phyloP scores from a whole-genome alignment of 2,888 invertebrate genomes.

The Helobdella robusta region DNA sequence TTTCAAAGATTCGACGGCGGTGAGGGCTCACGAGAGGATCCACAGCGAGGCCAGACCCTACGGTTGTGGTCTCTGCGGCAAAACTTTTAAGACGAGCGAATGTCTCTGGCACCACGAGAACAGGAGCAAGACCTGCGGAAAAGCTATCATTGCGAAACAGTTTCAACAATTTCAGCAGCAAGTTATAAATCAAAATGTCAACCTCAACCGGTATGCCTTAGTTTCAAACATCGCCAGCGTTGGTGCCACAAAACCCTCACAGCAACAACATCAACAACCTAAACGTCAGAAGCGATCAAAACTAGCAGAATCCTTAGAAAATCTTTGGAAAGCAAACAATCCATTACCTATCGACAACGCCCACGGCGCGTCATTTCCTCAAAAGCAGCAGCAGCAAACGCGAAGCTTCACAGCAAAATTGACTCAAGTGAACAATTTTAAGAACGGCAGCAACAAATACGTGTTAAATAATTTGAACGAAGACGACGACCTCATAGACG shows the following conservation, averaged over 20 bases:
- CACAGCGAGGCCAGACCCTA: conserved; percentile 36
- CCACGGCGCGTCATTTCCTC: too few relatives aligned
- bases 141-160: conserved; percentile 22
- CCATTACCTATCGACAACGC: too few relatives aligned
- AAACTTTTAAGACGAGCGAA: conserved; percentile 37
- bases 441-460: not conserved
- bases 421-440: not conserved
- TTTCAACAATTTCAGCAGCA: not conserved
- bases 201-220: not conserved
- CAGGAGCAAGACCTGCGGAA: conserved; percentile 37
- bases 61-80: conserved; percentile 34
- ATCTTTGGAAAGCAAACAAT: not conserved
- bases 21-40: conserved; percentile 37
- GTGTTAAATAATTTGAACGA: not conserved
- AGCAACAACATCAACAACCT: not conserved
- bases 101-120: conserved; percentile 38
- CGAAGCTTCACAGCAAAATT: not conserved
- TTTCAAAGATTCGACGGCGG: conserved; percentile 38
- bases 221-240: not conserved
- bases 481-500: not conserved
- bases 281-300: conserved; percentile 7
- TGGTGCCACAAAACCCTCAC: too few relatives aligned
- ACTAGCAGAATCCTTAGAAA: not conserved
- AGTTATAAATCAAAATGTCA: not conserved
- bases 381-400: not conserved